These are phyloP conservation scores for Furcifer pardalis DNA, from an alignment of 2,797 vertebrate species.

Conservation along the genomic window DNA sequence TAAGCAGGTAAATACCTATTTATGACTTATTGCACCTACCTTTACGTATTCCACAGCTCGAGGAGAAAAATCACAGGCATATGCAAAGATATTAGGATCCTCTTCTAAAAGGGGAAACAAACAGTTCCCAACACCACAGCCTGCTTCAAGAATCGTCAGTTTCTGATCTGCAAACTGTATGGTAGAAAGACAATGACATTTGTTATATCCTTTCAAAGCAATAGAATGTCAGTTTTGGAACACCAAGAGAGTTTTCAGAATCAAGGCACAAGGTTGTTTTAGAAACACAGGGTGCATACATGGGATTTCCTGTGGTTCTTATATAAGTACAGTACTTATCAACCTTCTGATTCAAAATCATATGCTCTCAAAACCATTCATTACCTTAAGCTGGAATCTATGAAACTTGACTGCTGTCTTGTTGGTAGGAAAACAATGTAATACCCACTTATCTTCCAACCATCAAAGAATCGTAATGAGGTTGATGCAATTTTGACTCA, in stretches of 20 bases:
- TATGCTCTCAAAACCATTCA: not conserved
- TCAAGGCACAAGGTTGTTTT: not conserved
- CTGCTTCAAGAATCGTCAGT: constrained; percentile 92
- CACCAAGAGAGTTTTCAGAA: not conserved
- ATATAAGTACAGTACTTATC: not conserved
- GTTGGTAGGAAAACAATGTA: not conserved
- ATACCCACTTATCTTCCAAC: not conserved
- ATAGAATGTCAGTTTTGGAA: not conserved
- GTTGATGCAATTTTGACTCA: not conserved
- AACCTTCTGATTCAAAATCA: not conserved
- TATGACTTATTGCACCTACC: constrained; percentile 75
- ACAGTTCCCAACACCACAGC: constrained; percentile 98
- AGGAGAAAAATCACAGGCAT: constrained; percentile 97
- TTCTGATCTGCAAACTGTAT: constrained; percentile 85
- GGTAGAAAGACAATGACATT: constrained; percentile 40
- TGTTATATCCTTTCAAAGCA: constrained; percentile 11
- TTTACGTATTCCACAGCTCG: constrained; percentile 94
- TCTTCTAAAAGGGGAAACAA: constrained; percentile 94
- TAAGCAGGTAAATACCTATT: not conserved
- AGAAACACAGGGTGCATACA: not conserved
- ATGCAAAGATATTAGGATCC: constrained; percentile 88
- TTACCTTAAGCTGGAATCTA: not conserved
- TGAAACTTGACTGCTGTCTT: not conserved
- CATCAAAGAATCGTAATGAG: not conserved
- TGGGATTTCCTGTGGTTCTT: too few species aligned